Base-by-base conservation (phyloP, 1,140 invertebrate genomes). In the Amyelois transitella region DNA sequence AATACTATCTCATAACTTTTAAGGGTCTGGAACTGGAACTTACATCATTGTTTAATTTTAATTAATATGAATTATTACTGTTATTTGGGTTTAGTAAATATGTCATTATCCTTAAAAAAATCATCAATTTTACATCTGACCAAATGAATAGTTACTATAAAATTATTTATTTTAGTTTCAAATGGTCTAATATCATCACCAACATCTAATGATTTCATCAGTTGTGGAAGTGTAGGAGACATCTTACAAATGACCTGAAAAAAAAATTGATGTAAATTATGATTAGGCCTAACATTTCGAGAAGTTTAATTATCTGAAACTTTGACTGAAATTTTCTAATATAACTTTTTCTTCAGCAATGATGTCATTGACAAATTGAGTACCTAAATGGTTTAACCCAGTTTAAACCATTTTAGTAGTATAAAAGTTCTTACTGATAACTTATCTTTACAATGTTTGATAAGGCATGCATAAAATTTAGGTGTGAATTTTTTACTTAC, bases 191-290 rank as follows among this genome's bases (percentile, higher is more conserved):
- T 22, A 43, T 74, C 60, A 53, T 73, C 66, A 51, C 76, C 65
- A 52, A 69, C 66, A 57, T 71, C 75, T 49, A 88, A 66, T 20
- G 80, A 80, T 62, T 76, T 83, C 21, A 83, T 56, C 7, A 88
- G 62, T 62, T 86, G 78, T 24, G 63, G 72, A 45, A 86, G 60
- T 17, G 69, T 71, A 44, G 86, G 88, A 53, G 72, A 77, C 77
- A 88, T 75, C 61, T 81, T 81, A 51, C 75, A 81, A 25, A 86
- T 76, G 4, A 88, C 18, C 86, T 89, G 80, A 58, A 85, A 85
- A 17, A 51, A 43, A 28, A 51, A 43, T 28, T 28, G 25, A 18
- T 43, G 22, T 48, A n/a, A 22, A 8, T 12, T 18, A n/a, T n/a
- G n/a, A n/a, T n/a, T n/a, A n/a, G n/a, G n/a, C n/a, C n/a, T n/a